Percentiles rank a stretch among this genome's conserved stretches.
phyloP scores from a whole-genome alignment of 2,113 vertebrate genomes.

The Excalfactoria chinensis region DNA sequence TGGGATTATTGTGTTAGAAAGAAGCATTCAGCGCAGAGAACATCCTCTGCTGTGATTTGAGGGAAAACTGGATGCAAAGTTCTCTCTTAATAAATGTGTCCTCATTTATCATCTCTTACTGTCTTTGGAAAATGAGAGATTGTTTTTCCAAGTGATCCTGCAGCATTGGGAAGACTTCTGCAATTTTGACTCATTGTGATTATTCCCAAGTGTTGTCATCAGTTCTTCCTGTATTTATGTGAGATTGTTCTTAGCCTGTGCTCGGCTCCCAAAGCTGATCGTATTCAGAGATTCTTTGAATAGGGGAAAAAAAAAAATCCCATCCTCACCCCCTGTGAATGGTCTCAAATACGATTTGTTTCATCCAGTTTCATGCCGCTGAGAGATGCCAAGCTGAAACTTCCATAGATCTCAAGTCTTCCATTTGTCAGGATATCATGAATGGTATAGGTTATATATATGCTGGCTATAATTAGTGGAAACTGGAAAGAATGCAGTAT shows the following conservation, averaged over 20 bases:
- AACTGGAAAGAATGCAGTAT: neutral
- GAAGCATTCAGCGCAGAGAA: neutral
- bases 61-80: constrained; percentile 35
- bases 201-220: constrained; percentile 70
- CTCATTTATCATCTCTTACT: constrained; percentile 57
- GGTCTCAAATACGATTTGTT: neutral
- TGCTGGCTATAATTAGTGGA: neutral
- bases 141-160: constrained; percentile 63
- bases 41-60: neutral
- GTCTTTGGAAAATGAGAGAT: constrained; percentile 59
- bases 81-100: constrained; percentile 28
- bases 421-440: neutral
- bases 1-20: neutral
- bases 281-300: neutral
- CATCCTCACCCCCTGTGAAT: neutral
- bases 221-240: constrained; percentile 67
- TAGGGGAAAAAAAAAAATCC: neutral
- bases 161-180: constrained; percentile 53
- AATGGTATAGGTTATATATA: neutral
- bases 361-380: neutral
- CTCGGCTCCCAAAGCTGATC: constrained; percentile 23
- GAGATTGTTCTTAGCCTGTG: constrained; percentile 46
- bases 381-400: neutral
- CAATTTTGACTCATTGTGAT: constrained; percentile 64
- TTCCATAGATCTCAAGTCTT: neutral